Base-by-base conservation (phyloP, 2,888 invertebrate genomes). In the Heteropelma amictum region DNA sequence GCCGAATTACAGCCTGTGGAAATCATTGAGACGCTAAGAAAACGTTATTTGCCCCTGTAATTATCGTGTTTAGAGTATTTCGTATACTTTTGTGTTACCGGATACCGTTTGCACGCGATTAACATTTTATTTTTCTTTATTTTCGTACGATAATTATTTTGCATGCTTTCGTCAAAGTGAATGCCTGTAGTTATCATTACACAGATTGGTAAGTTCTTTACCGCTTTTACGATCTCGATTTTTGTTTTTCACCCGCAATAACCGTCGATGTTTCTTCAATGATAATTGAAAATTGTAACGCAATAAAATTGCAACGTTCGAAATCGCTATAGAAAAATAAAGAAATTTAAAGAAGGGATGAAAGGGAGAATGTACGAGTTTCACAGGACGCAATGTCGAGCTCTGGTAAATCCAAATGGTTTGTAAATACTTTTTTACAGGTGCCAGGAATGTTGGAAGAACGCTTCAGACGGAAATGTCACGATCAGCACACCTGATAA, bases 381-480 rank as follows among this genome's bases (percentile, higher is more conserved):
- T 17, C 28, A 21, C 17, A 21, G 21, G 17, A 2, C 45, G 17
- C n/a, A n/a, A n/a, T 14, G 33, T 12, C 12, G 19, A 35, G 17
- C 7, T 49, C 30, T 72, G 56, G 35, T 72, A 78, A 80, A 73
- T 23, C 51, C 73, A 73, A 60, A 76, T 72, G 58, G 70, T 70
- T 70, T 70, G 23, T 65, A 35, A 68, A 72, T 76, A 56, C 53
- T 68, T 76, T 67, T 90, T 91, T 91, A 86, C 91, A 92, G 92
- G 90, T 92, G 81, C 91, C 92, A 76, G 92, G 92, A 78, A 90
- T 90, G 82, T 89, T 93, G 84, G 92, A 92, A 83, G 92, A 92
- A 79, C 91, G 91, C 82, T 92, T 92, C 89, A 88, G 88, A 80
- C 85, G 87, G 80, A 89, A 88, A 85, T 86, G 83, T 77, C 87